Evolutionary conservation across 2,113 vertebrate species (phyloP).

Genomic region (Platysteira castanea): DNA sequence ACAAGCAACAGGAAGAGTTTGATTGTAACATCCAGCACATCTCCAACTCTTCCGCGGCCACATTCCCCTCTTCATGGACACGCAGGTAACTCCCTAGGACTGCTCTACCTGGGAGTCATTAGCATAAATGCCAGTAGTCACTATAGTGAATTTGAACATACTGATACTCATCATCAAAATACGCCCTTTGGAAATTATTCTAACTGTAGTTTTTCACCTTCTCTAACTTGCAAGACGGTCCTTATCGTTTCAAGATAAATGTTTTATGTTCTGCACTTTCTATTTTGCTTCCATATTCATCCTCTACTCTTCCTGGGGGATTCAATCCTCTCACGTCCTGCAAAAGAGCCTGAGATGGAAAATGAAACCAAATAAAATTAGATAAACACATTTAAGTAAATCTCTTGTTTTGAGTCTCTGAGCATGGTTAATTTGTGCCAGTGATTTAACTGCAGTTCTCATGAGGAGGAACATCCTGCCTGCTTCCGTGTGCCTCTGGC

Average conservation of each 20-base stretch:
- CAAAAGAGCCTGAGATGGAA: background rate
- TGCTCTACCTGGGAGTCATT: background rate
- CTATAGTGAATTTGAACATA: background rate
- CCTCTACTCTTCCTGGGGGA: background rate
- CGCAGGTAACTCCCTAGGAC: slow-evolving; percentile 77
- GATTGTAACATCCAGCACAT: slow-evolving; percentile 96
- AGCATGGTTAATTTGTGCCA: background rate
- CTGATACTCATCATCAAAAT: background rate
- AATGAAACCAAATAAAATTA: background rate
- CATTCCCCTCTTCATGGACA: slow-evolving; percentile 95
- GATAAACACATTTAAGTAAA: background rate
- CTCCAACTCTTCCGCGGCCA: slow-evolving; percentile 92
- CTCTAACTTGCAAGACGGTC: background rate
- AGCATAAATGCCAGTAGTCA: background rate
- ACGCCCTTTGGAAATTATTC: background rate
- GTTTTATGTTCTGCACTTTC: background rate
- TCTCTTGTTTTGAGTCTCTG: background rate
- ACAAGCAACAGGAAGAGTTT: slow-evolving; percentile 97
- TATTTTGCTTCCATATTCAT: background rate
- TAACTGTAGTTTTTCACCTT: background rate
- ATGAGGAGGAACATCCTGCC: background rate
- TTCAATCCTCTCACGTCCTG: background rate
- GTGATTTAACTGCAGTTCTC: background rate
- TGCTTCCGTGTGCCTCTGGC: background rate
- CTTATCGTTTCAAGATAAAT: background rate